Base-by-base conservation (phyloP, 2,797 vertebrate species). In the Anniella stebbinsi region DNA sequence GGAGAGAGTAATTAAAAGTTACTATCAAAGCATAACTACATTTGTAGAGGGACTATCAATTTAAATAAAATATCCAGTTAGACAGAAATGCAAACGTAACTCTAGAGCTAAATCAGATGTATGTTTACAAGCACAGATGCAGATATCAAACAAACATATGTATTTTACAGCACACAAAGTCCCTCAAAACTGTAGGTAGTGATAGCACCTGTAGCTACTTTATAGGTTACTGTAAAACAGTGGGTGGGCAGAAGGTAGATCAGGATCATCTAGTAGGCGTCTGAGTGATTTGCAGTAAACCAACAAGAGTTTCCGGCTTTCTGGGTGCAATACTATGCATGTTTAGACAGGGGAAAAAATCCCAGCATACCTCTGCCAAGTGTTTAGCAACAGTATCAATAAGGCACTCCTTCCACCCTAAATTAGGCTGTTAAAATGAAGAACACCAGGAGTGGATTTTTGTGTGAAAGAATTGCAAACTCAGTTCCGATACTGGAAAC, bases 101-200 rank as follows among this genome's bases (percentile, higher is more conserved):
- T 86, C 80, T 80, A 88, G 90, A 90, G 36, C 90, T 93, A 93
- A 94, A 92, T 84, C 92, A 90, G 1, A 67, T 85, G 66, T 93
- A 25, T 84, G 91, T 90, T 0, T 48, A 88, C 80, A 67, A 88
- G 38, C 28, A 72, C 33, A 87, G 25, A 84, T 36, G 45, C 70
- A 90, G 48, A 78, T 11, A 70, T 80, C 15, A 41, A 69, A 84
- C 2, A 75, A 18, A 41, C 63, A 72, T 10, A 17, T 30, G 0
- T 86, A 85, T 87, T 80, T 73, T 88, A 48, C 51, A 45, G 81
- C 51, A 70, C 33, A 54, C 21, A 80, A 3, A 77, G 10, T 77
- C 38, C 13, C 21, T 45, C 67, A 18, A 30, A 57, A 36, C 51
- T 72, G 70, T 23, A 70, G 57, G 77, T 51, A 57, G 72, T 87